These are phyloP conservation scores for Elanoides forficatus DNA, from an alignment of 2,113 vertebrate species.

Conservation along the genomic window DNA sequence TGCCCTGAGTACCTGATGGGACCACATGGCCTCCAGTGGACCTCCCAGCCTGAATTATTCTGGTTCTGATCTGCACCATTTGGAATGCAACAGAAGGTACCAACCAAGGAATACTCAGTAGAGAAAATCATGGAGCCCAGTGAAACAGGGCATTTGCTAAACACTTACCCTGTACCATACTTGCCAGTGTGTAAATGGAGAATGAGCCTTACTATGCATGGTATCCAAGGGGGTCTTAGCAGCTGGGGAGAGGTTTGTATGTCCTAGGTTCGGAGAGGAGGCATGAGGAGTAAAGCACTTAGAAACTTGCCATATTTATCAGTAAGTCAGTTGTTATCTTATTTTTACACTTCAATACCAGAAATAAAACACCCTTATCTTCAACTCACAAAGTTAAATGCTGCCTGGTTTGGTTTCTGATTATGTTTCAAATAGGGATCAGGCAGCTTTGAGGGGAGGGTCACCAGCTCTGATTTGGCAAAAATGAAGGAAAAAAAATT, in stretches of 20 bases:
- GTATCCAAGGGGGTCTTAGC: background rate
- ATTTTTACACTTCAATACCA: background rate
- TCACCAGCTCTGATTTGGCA: background rate
- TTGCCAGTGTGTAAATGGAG: background rate
- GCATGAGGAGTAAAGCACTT: background rate
- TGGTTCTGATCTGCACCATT: background rate
- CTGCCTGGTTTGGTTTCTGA: background rate
- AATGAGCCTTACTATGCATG: accelerated
- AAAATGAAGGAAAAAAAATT: background rate
- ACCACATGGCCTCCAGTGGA: background rate
- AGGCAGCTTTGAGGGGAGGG: background rate
- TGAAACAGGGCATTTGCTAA: background rate
- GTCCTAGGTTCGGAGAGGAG: background rate
- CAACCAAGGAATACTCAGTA: background rate
- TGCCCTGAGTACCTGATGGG: background rate
- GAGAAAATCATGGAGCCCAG: background rate
- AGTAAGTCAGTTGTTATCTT: background rate
- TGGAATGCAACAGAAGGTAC: background rate
- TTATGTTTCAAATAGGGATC: background rate
- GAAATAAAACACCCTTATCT: background rate
- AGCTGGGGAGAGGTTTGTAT: background rate
- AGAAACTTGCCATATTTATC: background rate
- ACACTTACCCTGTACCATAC: too few species aligned
- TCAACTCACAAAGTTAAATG: background rate
- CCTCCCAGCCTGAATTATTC: background rate